Percentiles rank a stretch among this genome's conserved stretches.
These are phyloP conservation scores for Octonoba sinensis DNA, from an alignment of 2,888 invertebrate genomes.

Conservation along the genomic window DNA sequence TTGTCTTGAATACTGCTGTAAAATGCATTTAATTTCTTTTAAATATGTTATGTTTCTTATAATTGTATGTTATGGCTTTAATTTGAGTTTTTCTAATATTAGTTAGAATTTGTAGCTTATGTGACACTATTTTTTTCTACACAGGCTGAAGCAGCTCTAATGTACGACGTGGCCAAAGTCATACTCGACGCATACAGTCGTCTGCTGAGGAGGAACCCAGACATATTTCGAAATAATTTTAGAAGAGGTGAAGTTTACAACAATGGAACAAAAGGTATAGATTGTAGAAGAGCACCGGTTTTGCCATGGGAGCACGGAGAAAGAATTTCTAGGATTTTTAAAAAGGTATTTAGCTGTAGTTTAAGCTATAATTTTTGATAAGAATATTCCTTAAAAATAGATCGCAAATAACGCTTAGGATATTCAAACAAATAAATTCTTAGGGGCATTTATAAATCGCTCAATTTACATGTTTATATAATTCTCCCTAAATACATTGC, in stretches of 20 bases:
- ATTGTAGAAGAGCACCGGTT: slow-evolving; percentile 90
- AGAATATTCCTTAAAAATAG: too few relatives aligned
- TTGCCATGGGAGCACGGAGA: slow-evolving; percentile 92
- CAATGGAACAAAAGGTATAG: slow-evolving; percentile 82
- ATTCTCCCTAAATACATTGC: too few relatives aligned
- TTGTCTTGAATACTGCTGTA: too few relatives aligned
- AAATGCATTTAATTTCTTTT: too few relatives aligned
- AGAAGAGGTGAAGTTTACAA: slow-evolving; percentile 77
- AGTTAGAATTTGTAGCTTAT: too few relatives aligned
- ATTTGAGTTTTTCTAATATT: neutral
- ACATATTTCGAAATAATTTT: slow-evolving; percentile 79
- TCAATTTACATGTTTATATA: too few relatives aligned
- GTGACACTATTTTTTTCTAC: slow-evolving; percentile 20
- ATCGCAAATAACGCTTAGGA: too few relatives aligned
- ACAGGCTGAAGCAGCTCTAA: slow-evolving; percentile 92
- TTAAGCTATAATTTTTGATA: too few relatives aligned
- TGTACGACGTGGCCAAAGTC: slow-evolving; percentile 95
- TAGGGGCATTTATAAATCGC: too few relatives aligned
- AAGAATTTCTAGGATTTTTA: slow-evolving; percentile 86
- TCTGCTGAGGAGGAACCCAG: slow-evolving; percentile 86
- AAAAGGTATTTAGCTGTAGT: slow-evolving; percentile 78
- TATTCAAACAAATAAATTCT: too few relatives aligned
- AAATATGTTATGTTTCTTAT: neutral
- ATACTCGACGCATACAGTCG: slow-evolving; percentile 91
- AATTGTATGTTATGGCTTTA: neutral